Evolutionary conservation across 2,797 vertebrate genomes (phyloP), one percentile per base, ranked within the genome.

Genomic region (Cuculus canorus): DNA sequence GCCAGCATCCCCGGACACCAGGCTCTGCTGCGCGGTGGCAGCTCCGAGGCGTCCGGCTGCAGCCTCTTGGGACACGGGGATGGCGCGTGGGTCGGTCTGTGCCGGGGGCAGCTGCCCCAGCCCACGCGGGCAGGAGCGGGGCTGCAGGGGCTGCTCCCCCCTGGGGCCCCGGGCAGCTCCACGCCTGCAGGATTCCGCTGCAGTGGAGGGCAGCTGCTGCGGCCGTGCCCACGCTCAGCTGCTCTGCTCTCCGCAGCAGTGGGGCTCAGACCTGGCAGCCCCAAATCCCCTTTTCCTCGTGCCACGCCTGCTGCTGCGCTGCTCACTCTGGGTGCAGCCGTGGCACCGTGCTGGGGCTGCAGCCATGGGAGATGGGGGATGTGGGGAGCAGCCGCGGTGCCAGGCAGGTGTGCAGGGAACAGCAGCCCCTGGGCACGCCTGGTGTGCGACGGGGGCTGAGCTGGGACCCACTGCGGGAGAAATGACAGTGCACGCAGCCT

Each of bases 371-470:
- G 64, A 57, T 48, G 53, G n/a, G 7, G 39, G 41, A 43, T 43
- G 45, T 2, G 57, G 10, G 23, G 39, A 60, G 35, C 11, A 24
- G 63, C 37, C 22, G 53, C 69, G 2, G 1, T 16, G 2, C 57
- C 80, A 66, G 53, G 24, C 21, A 39, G 47, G 41, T 11, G 82
- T 17, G 35, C 61, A 3, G 7, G 1, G 27, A 17, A 4, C n/a
- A 37, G 54, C 66, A 53, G 68, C 70, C 19, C 1, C 0, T 1
- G 54, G 63, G 35, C 75, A 33, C 4, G 3, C 7, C 30, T 8
- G 48, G 68, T 39, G 0, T 0, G 14, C n/a, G 33, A 13, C 2
- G 7, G 52, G 71, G 35, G 35, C 3, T 0, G 12, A 54, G 43
- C 5, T 7, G 47, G 47, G 47, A 22, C 21, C 25, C 4, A 30